A percentile compares a stretch with the other conserved stretches of the same genome.
phyloP scores from a whole-genome alignment of 2,113 vertebrate species.

The Pogonocichla stellata region DNA sequence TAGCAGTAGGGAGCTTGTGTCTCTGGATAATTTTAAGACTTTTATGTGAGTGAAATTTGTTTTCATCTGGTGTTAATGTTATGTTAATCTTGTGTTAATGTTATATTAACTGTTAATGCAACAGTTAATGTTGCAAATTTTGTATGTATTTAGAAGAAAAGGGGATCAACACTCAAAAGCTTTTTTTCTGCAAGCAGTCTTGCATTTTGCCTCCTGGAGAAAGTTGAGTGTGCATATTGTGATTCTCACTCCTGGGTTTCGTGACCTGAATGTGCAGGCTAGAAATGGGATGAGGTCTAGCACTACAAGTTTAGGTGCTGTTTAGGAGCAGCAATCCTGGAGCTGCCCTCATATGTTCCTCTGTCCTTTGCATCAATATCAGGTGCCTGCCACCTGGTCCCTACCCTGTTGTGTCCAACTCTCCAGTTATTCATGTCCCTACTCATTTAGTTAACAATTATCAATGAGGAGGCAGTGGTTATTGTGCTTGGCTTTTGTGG shows the following conservation, averaged over 20 bases:
- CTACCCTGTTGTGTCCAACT: background rate
- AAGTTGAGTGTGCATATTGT: fast-evolving
- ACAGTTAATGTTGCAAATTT: background rate
- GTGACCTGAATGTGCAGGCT: background rate
- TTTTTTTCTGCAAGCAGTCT: background rate
- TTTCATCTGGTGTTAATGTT: background rate
- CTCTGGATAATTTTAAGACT: background rate
- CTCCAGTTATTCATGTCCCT: background rate
- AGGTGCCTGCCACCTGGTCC: background rate
- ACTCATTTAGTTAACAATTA: background rate
- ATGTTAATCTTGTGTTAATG: too few relatives aligned
- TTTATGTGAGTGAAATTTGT: background rate
- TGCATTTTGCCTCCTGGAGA: background rate
- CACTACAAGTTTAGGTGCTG: background rate
- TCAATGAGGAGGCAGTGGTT: background rate
- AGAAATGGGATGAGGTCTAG: background rate
- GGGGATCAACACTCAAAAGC: background rate
- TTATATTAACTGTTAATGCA: too few relatives aligned
- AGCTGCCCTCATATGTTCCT: background rate
- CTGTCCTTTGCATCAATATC: background rate
- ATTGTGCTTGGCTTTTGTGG: background rate
- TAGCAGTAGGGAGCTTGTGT: background rate
- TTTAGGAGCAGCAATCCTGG: background rate
- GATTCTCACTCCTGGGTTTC: background rate
- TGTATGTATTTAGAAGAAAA: background rate